Evolutionary conservation across 2,888 invertebrate genomes (phyloP), one percentile per base, ranked within the genome.

Genomic region (Deilephila porcellus): DNA sequence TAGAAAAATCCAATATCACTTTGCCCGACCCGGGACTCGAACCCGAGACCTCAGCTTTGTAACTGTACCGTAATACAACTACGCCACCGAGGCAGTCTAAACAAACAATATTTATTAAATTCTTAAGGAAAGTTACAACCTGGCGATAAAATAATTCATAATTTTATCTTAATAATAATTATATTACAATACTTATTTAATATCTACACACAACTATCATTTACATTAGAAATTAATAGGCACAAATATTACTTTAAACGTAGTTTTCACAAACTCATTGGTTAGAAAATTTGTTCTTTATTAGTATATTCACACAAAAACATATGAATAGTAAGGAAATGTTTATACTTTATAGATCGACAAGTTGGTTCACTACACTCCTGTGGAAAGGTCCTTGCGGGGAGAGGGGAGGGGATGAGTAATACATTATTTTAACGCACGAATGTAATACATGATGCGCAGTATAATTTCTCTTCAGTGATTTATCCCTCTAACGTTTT

Each of bases 151-250:
- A 14, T 45, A 45, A n/a, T 56, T n/a, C 56, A n/a, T n/a, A 56
- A n/a, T 56, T 56, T n/a, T 56, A 56, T 56, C 56, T n/a, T 53
- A 53, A 19, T n/a, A 53, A 19, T n/a, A 52, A 52, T 17, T n/a
- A 7, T 5, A n/a, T 56, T 60, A 60, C 25, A 25, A 29, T 29
- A 60, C 60, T 60, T 67, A 67, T 52, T 17, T 4, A 45, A 52
- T 25, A 52, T 45, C 6, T 7, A 67, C 14, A 67, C 52, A 52
- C n/a, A 63, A n/a, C 25, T 20, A 11, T 45, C 45, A 29, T 29
- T 29, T 60, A 60, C 60, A 52, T 52, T 52, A 19, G 52, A 52
- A 37, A 37, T 64, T 64, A 52, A 67, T 67, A 67, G 67, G 67
- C 67, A 67, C 67, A 67, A 52, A 17, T 25, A 67, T 52, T 52